A percentile compares a stretch with the other conserved stretches of the same genome.
phyloP scores from a whole-genome alignment of 1,140 invertebrate genomes.

The Caenorhabditis briggsae region DNA sequence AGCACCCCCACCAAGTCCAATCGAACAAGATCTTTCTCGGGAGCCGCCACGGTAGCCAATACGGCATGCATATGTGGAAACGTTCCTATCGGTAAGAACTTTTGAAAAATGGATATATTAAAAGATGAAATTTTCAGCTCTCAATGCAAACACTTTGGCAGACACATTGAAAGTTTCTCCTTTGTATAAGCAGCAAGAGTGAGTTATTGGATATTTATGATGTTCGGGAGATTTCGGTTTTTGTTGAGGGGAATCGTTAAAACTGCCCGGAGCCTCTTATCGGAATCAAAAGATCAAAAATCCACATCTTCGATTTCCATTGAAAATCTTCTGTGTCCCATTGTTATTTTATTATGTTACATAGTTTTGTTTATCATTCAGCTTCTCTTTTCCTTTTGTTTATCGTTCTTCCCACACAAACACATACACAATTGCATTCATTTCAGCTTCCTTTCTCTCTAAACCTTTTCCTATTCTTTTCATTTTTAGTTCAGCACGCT shows the following conservation, averaged over 20 bases:
- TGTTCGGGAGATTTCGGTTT: too few relatives aligned
- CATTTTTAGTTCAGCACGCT: slow-evolving; percentile 71
- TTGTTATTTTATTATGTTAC: background rate
- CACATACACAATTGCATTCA: background rate
- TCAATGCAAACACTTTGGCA: slow-evolving; percentile 71
- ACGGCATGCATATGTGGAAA: slow-evolving; percentile 37
- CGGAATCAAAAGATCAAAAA: background rate
- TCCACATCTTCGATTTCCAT: background rate
- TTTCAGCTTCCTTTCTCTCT: background rate
- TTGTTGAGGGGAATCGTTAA: background rate
- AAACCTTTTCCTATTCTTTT: background rate
- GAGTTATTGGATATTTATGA: background rate
- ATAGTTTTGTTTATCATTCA: slow-evolving; percentile 23
- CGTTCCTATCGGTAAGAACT: slow-evolving; percentile 1
- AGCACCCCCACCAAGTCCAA: slow-evolving; percentile 6
- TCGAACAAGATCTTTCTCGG: background rate
- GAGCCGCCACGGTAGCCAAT: background rate
- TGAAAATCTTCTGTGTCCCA: background rate
- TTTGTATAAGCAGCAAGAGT: slow-evolving; percentile 75
- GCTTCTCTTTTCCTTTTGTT: background rate
- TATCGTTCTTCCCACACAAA: too few relatives aligned
- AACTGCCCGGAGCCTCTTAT: too few relatives aligned
- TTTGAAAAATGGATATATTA: background rate
- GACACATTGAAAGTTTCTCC: slow-evolving; percentile 74
- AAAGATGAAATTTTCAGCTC: background rate